Base-by-base conservation (phyloP, 1,140 invertebrate genomes). In the Drosophila nigrodunni region DNA sequence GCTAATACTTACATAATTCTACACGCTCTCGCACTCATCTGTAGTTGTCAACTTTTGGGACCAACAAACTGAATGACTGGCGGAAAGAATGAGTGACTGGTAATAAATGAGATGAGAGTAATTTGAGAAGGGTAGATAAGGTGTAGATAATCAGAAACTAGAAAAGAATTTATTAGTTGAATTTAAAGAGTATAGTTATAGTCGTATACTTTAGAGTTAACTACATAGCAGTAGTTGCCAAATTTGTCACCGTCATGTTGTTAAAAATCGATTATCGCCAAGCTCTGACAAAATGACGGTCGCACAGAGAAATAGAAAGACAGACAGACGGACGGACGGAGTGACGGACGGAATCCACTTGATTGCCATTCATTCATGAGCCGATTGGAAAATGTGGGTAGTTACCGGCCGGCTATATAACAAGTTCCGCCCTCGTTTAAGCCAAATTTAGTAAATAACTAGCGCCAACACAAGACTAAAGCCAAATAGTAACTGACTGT, bases 381-480 rank as follows among this genome's bases (percentile, higher is more conserved):
- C 82, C 68, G 67, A 87, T 78, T 73, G 52, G 78, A 71, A 70
- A 75, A 83, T 88, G 83, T 87, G 83, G 83, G 83, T 39, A 67
- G 82, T 68, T 68, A 74, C 80, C 83, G 80, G 85, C 80, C 80
- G 83, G 85, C 83, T 89, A 89, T 69, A 77, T 89, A 88, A 88
- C 83, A 88, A 89, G 83, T 88, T 88, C 83, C 80, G 83, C 83
- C 83, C 89, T 85, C 85, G 76, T 89, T 88, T 88, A 89, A 78
- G 78, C 83, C 83, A 88, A 89, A 88, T 88, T 88, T 85, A 88
- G 83, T 88, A 88, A 88, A 77, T 89, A 69, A 87, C 85, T 88
- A 88, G 65, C 71, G 66, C 71, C 83, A 80, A 69, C 82, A 74
- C 81, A 67, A 49, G 34, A 54, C 60, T 66, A 11, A 9, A 44